phyloP scores from a whole-genome alignment of 1,140 invertebrate species.

The Scaptomyza graminum region DNA sequence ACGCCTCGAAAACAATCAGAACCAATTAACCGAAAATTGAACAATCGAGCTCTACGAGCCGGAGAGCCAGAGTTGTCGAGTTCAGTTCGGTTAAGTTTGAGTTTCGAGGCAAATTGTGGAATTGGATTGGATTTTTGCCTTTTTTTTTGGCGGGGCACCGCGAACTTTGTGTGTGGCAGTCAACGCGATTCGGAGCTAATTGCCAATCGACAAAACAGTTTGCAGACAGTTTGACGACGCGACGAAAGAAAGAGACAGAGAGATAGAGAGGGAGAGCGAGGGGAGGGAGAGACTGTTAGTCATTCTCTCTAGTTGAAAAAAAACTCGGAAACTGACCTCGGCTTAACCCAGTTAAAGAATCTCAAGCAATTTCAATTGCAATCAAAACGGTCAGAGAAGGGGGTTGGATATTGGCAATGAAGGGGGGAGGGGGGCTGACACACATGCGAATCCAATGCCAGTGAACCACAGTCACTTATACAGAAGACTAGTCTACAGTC shows the following conservation, averaged over 20 bases:
- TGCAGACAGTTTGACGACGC: conserved; percentile 75
- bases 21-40: conserved; percentile 81
- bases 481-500: conserved; percentile 28
- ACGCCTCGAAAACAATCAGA: conserved; percentile 80
- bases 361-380: not conserved
- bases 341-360: conserved; percentile 44
- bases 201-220: conserved; percentile 64
- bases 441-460: conserved; percentile 47
- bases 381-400: not conserved
- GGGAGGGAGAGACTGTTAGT: conserved; percentile 37
- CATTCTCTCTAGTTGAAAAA: conserved; percentile 33
- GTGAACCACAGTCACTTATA: not conserved
- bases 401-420: too few species aligned
- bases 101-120: conserved; percentile 33
- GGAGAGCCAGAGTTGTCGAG: conserved; percentile 19
- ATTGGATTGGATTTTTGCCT: conserved; percentile 1
- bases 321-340: conserved; percentile 53
- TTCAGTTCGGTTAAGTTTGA: not conserved
- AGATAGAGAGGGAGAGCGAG: not conserved
- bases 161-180: conserved; percentile 40
- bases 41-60: conserved; percentile 57
- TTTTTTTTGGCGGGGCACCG: conserved; percentile 2
- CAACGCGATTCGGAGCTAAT: conserved; percentile 58
- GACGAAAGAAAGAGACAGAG: conserved; percentile 8
- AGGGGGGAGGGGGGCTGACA: not conserved